Conservation (phyloP, 2,888 invertebrate species). For the Amiota minor region DNA sequence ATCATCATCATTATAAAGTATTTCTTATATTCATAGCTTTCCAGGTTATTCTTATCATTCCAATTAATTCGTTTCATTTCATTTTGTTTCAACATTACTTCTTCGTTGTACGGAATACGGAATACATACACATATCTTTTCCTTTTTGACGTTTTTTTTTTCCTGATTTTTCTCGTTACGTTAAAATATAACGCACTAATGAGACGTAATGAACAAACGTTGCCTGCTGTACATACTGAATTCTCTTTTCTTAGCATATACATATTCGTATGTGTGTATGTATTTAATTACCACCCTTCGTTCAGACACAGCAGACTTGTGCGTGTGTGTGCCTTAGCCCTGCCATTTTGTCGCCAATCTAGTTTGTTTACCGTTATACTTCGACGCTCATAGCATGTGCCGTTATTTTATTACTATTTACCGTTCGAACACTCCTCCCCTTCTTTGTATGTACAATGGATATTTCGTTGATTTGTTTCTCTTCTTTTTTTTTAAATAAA, state of each 20-base stretch:
- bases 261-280: neutral
- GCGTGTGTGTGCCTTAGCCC: neutral
- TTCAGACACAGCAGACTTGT: neutral
- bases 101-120: conserved; percentile 9
- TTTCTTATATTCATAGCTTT: neutral
- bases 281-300: conserved; percentile 2
- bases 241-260: neutral
- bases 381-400: conserved; percentile 38
- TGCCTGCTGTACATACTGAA: neutral
- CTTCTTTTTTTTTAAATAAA: neutral
- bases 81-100: neutral
- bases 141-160: neutral
- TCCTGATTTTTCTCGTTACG: neutral
- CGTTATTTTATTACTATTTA: conserved; percentile 63
- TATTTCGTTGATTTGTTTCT: neutral
- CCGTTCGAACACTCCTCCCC: conserved; percentile 42
- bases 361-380: conserved; percentile 26
- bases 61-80: neutral
- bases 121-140: neutral
- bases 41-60: neutral
- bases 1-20: neutral
- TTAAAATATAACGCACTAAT: conserved; percentile 3
- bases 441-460: neutral
- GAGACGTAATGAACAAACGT: neutral
- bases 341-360: conserved; percentile 6